Conservation (phyloP, 1,140 invertebrate genomes). For the Dreissena rostriformis region DNA sequence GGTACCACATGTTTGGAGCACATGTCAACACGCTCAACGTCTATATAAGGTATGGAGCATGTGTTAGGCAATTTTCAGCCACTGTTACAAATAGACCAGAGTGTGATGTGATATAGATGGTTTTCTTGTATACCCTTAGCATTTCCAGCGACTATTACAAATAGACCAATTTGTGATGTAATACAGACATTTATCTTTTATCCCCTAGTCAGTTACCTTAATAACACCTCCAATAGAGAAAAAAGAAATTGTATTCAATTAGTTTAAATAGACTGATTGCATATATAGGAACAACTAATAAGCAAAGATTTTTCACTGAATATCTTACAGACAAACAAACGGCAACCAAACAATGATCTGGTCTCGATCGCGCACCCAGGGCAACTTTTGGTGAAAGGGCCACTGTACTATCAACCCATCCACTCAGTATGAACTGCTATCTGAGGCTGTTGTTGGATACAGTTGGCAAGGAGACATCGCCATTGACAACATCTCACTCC, state of each 20-base stretch:
- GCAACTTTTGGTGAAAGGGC: slow-evolving; percentile 74
- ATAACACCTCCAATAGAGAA: too few species aligned
- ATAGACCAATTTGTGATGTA: too few species aligned
- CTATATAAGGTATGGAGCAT: slow-evolving; percentile 52
- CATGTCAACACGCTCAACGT: slow-evolving; percentile 76
- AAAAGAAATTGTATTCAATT: too few species aligned
- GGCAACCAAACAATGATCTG: slow-evolving; percentile 70
- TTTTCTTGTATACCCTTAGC: too few species aligned
- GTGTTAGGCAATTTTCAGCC: too few species aligned
- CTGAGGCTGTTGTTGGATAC: slow-evolving; percentile 86
- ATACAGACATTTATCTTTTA: too few species aligned
- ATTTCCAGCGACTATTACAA: too few species aligned
- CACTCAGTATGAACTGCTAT: slow-evolving; percentile 81
- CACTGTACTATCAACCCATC: slow-evolving; percentile 60
- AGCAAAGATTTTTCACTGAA: not conserved
- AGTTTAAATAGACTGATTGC: too few species aligned
- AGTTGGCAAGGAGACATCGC: slow-evolving; percentile 86
- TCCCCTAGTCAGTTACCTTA: too few species aligned
- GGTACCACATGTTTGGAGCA: slow-evolving; percentile 89
- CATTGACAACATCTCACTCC: slow-evolving; percentile 87
- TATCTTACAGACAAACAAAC: slow-evolving; percentile 26
- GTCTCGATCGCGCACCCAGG: slow-evolving; percentile 71
- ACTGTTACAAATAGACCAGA: too few species aligned
- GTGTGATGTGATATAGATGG: too few species aligned
- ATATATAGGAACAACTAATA: too few species aligned